Percentiles rank a stretch among this genome's conserved stretches.
These are phyloP conservation scores for Microctenopoma lineatum DNA, from an alignment of 2,797 vertebrate species.

Conservation along the genomic window DNA sequence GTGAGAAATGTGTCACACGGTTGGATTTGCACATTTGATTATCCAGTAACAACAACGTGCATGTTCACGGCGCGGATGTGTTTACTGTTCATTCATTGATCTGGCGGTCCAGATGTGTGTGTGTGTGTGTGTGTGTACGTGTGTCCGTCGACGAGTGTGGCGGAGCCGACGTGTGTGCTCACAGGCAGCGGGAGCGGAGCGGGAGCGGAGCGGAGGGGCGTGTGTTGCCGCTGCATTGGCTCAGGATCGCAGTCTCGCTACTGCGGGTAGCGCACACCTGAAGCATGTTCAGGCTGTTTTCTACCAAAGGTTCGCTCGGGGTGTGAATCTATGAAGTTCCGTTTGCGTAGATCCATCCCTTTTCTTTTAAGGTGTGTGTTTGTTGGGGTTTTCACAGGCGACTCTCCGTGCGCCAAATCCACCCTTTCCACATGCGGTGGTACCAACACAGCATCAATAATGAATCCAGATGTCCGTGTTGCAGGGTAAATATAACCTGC, in stretches of 20 bases:
- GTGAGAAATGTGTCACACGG: slow-evolving; percentile 78
- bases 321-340: slow-evolving; percentile 22
- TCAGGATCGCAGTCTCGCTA: slow-evolving; percentile 72
- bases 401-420: slow-evolving; percentile 71
- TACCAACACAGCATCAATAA: slow-evolving; percentile 75
- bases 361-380: slow-evolving; percentile 7
- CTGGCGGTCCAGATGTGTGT: slow-evolving; percentile 46
- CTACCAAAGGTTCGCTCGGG: background rate
- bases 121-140: slow-evolving; percentile 30
- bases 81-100: slow-evolving; percentile 58
- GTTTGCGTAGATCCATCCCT: slow-evolving; percentile 8
- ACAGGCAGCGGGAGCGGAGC: slow-evolving; percentile 44
- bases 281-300: slow-evolving; percentile 58
- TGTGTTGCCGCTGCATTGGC: slow-evolving; percentile 81
- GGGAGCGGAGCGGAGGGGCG: slow-evolving; percentile 75
- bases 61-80: slow-evolving; percentile 50
- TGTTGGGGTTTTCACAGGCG: slow-evolving; percentile 60
- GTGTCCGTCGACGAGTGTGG: slow-evolving; percentile 11
- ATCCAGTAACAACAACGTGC: slow-evolving; percentile 39
- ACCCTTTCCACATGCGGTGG: slow-evolving; percentile 72
- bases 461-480: slow-evolving; percentile 69
- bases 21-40: slow-evolving; percentile 64
- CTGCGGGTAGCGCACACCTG: slow-evolving; percentile 80
- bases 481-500: slow-evolving; percentile 44
- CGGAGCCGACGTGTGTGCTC: slow-evolving; percentile 20